These are phyloP conservation scores for Eupithecia subumbrata DNA, from an alignment of 2,888 invertebrate genomes.

Conservation along the genomic window DNA sequence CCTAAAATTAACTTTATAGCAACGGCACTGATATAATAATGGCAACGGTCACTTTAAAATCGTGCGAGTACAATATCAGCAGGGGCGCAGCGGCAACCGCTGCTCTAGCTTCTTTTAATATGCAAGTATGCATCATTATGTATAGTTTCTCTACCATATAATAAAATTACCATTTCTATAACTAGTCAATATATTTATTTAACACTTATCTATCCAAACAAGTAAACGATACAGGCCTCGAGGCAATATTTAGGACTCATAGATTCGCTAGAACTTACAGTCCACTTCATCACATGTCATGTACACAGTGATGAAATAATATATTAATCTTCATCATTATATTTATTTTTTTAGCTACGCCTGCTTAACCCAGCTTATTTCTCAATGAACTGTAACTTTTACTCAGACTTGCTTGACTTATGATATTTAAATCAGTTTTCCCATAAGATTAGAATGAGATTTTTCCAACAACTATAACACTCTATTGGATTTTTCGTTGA, in stretches of 20 bases:
- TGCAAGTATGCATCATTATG: background rate
- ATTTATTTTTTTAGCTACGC: background rate
- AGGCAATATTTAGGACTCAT: slow-evolving; percentile 13
- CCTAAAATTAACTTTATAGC: slow-evolving; percentile 1
- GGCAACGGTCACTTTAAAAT: background rate
- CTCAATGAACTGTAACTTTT: too few relatives aligned
- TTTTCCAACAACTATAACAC: background rate
- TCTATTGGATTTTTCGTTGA: background rate
- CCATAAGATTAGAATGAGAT: background rate
- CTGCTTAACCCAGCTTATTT: too few relatives aligned
- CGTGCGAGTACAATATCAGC: background rate
- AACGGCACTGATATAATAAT: too few relatives aligned
- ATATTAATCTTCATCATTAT: background rate
- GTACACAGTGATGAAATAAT: background rate
- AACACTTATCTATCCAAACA: slow-evolving; percentile 55
- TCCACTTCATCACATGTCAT: background rate
- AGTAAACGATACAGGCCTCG: slow-evolving; percentile 51
- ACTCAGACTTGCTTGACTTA: too few relatives aligned
- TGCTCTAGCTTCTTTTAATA: background rate
- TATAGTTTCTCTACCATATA: background rate
- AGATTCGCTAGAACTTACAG: slow-evolving; percentile 14
- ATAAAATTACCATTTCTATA: slow-evolving; percentile 35
- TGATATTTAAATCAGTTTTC: too few relatives aligned
- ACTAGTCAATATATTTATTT: slow-evolving; percentile 52
- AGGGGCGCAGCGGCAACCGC: background rate